Evolutionary conservation across 2,888 invertebrate genomes (phyloP).

Genomic region (Yponomeuta plumbellus): DNA sequence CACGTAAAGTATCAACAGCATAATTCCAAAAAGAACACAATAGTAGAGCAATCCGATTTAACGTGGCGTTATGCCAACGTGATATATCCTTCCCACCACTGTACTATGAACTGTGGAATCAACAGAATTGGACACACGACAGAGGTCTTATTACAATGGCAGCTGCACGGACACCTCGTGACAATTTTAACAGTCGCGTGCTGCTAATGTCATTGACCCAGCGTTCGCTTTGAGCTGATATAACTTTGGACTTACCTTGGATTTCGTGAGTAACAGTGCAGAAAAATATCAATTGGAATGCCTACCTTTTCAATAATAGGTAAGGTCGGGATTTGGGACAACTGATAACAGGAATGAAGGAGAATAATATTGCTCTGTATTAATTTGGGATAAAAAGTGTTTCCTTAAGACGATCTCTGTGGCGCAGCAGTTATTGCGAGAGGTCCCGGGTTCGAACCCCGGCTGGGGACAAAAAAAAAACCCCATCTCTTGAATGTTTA

Average conservation of each 20-base stretch:
- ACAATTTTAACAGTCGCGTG: slow-evolving; percentile 46
- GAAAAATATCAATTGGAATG: background rate
- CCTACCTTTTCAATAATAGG: background rate
- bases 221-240: slow-evolving; percentile 65
- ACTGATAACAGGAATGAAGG: too few species aligned
- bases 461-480: too few species aligned
- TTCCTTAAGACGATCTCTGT: too few species aligned
- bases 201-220: slow-evolving; percentile 66
- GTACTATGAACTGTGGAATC: background rate
- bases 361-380: too few species aligned
- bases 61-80: slow-evolving; percentile 4
- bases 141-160: slow-evolving; percentile 7
- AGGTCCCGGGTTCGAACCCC: too few species aligned
- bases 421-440: too few species aligned
- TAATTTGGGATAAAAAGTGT: too few species aligned
- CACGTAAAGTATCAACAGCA: background rate
- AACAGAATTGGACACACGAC: background rate
- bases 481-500: too few species aligned
- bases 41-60: background rate
- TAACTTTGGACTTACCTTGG: slow-evolving; percentile 21
- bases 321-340: background rate
- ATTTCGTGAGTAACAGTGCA: background rate
- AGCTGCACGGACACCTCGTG: slow-evolving; percentile 25
- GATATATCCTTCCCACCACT: slow-evolving; percentile 9
- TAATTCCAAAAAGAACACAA: background rate